Evolutionary conservation across 2,888 invertebrate species (phyloP), one percentile per base, ranked within the genome.

Genomic region (Calliopum simillimum): DNA sequence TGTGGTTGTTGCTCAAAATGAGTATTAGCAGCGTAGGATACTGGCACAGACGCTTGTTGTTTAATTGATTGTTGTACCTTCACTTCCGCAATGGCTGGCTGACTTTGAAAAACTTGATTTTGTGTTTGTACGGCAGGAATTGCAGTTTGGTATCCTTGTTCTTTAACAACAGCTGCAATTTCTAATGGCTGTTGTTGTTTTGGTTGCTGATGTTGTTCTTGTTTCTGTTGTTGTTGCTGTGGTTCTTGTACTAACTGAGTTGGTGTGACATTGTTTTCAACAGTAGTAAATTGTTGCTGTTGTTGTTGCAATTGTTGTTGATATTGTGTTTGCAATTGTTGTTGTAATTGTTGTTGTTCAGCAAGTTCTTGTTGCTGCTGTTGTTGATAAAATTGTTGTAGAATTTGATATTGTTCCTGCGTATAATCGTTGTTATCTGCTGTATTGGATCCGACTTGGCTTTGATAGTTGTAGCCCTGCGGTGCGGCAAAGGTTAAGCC

Each of bases 381-480:
- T 43, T 68, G 70, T 14, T 65, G 61, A 46, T 49, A 53, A 13
- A 71, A 64, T 55, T 72, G 68, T 33, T 73, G 70, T 43, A 73
- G 19, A 11, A 69, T 14, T 46, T 72, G 73, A 13, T 55, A 44
- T 68, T 72, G 70, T 16, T 65, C 55, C 19, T 47, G 61, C 23
- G 14, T 33, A 33, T 33, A 51, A 11, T 16, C 21, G 19, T 16
- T 51, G 51, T n/a, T 51, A 21, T 33, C 41, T 43, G 56, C 23
- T 56, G 56, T 6, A 33, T 33, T 33, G 33, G 33, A 33, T 33
- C 33, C 33, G 33, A 5, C 33, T 33, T 33, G 33, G 33, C 1
- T 6, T 33, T 74, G 72, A 67, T 76, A 75, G 49, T 72, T 70
- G 64, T 74, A 75, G 21, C 74, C 76, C 53, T 76, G 74, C 16